Evolutionary conservation across 2,113 vertebrate species (phyloP), one percentile per base, ranked within the genome.

Genomic region (Bos javanicus): DNA sequence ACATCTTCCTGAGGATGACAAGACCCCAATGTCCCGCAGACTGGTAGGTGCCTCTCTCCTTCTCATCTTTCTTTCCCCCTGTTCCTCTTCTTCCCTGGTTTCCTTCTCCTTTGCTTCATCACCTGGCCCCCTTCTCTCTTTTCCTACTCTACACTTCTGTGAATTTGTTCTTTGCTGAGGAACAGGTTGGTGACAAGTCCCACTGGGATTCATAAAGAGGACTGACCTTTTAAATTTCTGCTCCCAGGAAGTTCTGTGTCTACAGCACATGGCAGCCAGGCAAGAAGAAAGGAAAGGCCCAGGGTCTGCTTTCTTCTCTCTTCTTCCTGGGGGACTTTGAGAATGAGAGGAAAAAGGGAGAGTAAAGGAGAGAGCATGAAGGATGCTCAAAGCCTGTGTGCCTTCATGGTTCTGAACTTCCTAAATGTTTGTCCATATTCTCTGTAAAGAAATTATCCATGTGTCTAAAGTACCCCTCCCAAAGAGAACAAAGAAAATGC

Each of bases 1-100:
- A 97, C 99, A 99, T 76, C 99, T 99, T 46, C 99, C 99, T 0
- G 99, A 99, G 97, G 99, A 99, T 2, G 99, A 99, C 99, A 99
- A 99, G 99, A 99, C 99, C 0, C 99, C 99, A 13, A 99, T 99
- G 99, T 99, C 99, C 39, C 99, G 99, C 98, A 99, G 99, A 98
- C 99, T 99, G 99, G 99, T 99, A 98, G 99, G 99, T 98, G 88
- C 48, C 36, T 39, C 0, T 0, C 0, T 90, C 3, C 50, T 64
- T 1, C 48, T 87, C 6, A 7, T 25, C 21, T 64, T 39, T 16
- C 52, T 13, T 14, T 36, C 1, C 71, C 15, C 6, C 21, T 23
- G 14, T 50, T 33, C 33, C 6, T 46, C 30, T 2, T 39, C 78
- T 80, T 48, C 26, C 30, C 48, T 3, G 5, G 33, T 28, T 80